phyloP scores from a whole-genome alignment of 2,888 invertebrate genomes.

The Hydriomena furcata region DNA sequence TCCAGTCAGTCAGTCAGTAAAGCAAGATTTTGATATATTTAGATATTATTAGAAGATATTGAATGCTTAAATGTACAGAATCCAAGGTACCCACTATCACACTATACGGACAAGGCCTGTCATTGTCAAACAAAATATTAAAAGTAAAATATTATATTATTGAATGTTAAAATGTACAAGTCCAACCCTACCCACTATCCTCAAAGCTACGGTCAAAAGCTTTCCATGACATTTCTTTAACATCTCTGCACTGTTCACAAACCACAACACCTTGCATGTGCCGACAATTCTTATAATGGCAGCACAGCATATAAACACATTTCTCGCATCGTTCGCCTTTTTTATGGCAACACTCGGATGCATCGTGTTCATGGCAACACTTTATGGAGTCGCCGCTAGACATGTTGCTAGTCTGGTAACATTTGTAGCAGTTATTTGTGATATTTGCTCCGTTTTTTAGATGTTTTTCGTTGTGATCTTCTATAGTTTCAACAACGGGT shows the following conservation, averaged over 20 bases:
- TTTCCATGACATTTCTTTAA: conserved; percentile 30
- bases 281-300: conserved; percentile 46
- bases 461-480: not conserved
- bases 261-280: conserved; percentile 35
- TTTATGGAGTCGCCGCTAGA: conserved; percentile 61
- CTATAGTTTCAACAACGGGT: conserved; percentile 63
- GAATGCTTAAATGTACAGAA: no score
- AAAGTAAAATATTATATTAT: no score
- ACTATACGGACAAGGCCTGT: no score
- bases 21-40: no score
- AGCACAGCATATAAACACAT: conserved; percentile 52
- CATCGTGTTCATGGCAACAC: conserved; percentile 37
- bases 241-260: conserved; percentile 46
- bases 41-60: no score
- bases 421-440: conserved; percentile 35
- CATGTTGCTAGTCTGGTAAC: conserved; percentile 53
- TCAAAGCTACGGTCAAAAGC: conserved; percentile 21
- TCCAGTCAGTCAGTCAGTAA: no score
- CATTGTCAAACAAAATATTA: no score
- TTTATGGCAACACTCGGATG: conserved; percentile 44
- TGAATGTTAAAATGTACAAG: not conserved
- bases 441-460: not conserved
- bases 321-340: conserved; percentile 44
- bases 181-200: conserved; percentile 35
- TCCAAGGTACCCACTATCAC: no score